Base-by-base conservation (phyloP, 2,888 invertebrate species). In the Pyrochroa serraticornis region DNA sequence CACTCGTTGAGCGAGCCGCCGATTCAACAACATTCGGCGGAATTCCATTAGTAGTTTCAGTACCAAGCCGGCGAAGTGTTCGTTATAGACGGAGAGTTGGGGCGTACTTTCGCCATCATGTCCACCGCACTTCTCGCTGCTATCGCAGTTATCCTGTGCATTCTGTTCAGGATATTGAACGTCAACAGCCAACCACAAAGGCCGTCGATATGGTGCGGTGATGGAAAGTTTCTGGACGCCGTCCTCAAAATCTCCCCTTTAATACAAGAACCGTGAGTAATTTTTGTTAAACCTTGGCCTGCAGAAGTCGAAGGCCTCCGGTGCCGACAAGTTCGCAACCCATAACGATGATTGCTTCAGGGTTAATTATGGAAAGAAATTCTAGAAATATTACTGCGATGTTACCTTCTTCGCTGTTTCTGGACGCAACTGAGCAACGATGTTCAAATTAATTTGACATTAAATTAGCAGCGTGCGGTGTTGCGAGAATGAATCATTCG, bases 121-220 rank as follows among this genome's bases (percentile, higher is more conserved):
- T 92, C 92, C 71, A 91, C 92, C 63, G 91, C 91, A 62, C 82
- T 92, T 67, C 80, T 93, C 70, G 91, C 92, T 61, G 87, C 90
- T 58, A 82, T 92, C 68, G 93, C 92, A 64, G 90, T 93, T 60
- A 89, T 93, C 71, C 82, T 93, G 62, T 92, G 92, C 80, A 85
- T 92, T 72, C 83, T 93, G 66, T 92, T 93, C 77, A 85, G 92
- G 77, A 89, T 93, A 77, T 80, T 93, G 68, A 93, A 93, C 79
- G 91, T 93, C 62, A 91, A 91, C 80, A 91, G 91, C 74, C 88
- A 90, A 75, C 87, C 92, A 33, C 85, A 89, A 71, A 90, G 88
- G 79, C 92, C 92, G 58, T 83, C 85, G 71, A 84, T 93, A 60
- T 88, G 87, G 80, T 92, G 91, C 77, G 84, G 86, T 74, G 91